Evolutionary conservation across 2,113 vertebrate species (phyloP).

Genomic region (Sterna hirundo): DNA sequence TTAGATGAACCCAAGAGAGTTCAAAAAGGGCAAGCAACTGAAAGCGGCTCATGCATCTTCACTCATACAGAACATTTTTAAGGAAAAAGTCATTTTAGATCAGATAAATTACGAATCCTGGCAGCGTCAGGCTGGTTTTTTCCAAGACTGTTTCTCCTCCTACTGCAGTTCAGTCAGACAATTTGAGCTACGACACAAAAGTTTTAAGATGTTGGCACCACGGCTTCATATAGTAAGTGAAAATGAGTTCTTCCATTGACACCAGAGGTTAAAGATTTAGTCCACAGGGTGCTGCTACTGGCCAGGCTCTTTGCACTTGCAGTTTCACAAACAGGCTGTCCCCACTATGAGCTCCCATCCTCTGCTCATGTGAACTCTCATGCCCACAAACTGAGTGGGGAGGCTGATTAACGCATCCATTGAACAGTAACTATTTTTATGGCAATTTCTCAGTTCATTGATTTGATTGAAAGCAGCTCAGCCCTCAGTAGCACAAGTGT

Average conservation of each 20-base stretch:
- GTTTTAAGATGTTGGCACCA: neutral
- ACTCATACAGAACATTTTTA: neutral
- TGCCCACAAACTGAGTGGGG: rapidly evolving
- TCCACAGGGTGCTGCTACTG: neutral
- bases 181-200: neutral
- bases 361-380: neutral
- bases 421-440: neutral
- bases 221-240: neutral
- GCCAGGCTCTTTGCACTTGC: neutral
- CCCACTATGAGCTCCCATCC: rapidly evolving
- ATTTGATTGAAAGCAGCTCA: neutral
- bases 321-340: neutral
- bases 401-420: neutral
- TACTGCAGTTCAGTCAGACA: neutral
- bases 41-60: neutral
- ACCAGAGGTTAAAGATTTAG: neutral
- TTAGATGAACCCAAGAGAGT: neutral
- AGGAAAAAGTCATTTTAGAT: neutral
- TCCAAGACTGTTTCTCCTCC: neutral
- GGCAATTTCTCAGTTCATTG: neutral
- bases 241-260: neutral
- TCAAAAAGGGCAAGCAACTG: neutral
- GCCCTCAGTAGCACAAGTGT: neutral
- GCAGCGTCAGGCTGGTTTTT: neutral
- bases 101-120: neutral